phyloP scores from a whole-genome alignment of 2,113 vertebrate genomes.

The Protobothrops flavoviridis region DNA sequence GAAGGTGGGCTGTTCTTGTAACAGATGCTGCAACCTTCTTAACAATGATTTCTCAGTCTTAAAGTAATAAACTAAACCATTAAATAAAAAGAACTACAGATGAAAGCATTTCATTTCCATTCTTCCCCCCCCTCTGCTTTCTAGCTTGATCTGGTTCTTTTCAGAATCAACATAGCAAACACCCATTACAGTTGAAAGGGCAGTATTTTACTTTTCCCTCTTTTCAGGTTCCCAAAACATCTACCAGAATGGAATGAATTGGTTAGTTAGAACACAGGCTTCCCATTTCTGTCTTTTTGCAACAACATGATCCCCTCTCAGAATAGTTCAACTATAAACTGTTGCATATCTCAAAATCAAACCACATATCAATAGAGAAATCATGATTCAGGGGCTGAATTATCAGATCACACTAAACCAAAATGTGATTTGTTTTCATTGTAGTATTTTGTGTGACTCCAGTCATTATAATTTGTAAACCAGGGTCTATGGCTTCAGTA shows the following conservation, averaged over 20 bases:
- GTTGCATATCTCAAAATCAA: neutral
- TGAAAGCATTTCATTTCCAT: neutral
- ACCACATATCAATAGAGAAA: neutral
- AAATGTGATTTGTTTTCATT: neutral
- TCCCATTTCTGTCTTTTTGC: neutral
- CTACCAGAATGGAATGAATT: neutral
- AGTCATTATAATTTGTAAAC: neutral
- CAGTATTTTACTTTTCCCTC: neutral
- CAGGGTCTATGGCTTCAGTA: neutral
- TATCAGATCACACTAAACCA: neutral
- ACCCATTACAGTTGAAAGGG: neutral
- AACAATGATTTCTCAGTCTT: neutral
- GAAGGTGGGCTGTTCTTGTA: neutral
- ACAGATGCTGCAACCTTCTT: neutral
- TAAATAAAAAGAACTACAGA: neutral
- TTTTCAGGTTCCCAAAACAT: neutral
- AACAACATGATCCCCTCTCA: neutral
- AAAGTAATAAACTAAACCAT: conserved; percentile 1
- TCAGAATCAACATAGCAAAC: neutral
- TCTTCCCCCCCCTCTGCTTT: neutral
- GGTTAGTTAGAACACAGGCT: neutral
- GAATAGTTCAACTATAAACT: neutral
- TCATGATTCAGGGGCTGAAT: neutral
- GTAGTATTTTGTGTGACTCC: neutral
- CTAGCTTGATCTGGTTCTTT: neutral